Percentiles rank a stretch among this genome's conserved stretches.
Evolutionary conservation across 2,888 invertebrate species (phyloP).

Genomic region (Limnephilus rhombicus): DNA sequence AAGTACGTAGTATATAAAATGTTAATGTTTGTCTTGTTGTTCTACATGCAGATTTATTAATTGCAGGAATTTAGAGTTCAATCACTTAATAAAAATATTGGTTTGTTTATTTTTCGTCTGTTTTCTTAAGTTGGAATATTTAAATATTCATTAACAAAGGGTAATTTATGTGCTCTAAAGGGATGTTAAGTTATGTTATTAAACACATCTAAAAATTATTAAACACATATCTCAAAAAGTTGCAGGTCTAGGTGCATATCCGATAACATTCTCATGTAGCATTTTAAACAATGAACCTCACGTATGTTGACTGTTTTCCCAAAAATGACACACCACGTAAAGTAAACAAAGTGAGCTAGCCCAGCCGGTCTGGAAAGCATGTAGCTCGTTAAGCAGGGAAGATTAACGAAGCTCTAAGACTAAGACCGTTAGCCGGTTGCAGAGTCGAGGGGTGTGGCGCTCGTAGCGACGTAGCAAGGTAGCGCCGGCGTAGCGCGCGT

Average conservation of each 20-base stretch:
- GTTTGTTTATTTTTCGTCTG: no score
- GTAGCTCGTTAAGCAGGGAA: neutral
- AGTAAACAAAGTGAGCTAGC: neutral
- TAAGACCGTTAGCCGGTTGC: neutral
- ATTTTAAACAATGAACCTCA: neutral
- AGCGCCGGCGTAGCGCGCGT: conserved; percentile 11
- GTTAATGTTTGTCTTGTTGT: no score
- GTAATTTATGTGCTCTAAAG: no score
- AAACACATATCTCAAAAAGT: neutral
- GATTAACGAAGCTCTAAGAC: conserved; percentile 20
- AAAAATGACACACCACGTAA: neutral
- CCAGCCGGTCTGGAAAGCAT: neutral
- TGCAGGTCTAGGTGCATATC: neutral
- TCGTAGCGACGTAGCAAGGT: neutral
- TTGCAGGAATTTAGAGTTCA: no score
- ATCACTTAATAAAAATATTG: no score
- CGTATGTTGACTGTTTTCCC: neutral
- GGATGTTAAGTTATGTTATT: no score
- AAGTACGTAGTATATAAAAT: no score
- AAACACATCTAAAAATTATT: no score
- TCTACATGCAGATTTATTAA: no score
- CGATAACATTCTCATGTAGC: neutral
- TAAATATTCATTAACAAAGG: no score
- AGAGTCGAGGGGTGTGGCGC: neutral
- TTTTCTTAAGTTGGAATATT: no score